A percentile compares a stretch with the other conserved stretches of the same genome.
These are phyloP conservation scores for Lepus oiostolus DNA, from an alignment of 2,797 vertebrate species.

Conservation along the genomic window DNA sequence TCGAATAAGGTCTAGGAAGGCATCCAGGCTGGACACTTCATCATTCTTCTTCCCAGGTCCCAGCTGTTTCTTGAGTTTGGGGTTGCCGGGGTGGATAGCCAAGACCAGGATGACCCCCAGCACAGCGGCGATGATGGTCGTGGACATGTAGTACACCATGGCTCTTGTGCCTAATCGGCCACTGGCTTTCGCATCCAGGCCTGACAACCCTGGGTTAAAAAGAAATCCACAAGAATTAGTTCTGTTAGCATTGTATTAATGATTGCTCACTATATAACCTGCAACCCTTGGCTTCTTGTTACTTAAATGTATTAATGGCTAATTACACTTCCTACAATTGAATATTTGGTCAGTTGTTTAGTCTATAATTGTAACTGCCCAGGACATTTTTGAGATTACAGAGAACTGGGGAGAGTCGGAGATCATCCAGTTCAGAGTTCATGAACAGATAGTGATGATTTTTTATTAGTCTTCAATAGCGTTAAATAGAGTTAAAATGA, in stretches of 20 bases:
- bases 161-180: slow-evolving; percentile 98
- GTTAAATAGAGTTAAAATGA: neutral
- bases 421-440: neutral
- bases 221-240: slow-evolving; percentile 67
- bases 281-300: neutral
- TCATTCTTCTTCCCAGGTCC: slow-evolving; percentile 96
- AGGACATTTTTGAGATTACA: slow-evolving; percentile 30
- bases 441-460: neutral
- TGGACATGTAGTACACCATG: slow-evolving; percentile 99
- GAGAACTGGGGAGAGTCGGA: neutral
- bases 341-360: neutral
- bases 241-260: neutral
- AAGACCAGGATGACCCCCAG: slow-evolving; percentile 98
- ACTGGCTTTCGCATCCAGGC: slow-evolving; percentile 98
- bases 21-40: slow-evolving; percentile 98
- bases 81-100: slow-evolving; percentile 97
- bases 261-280: neutral
- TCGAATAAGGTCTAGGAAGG: slow-evolving; percentile 98
- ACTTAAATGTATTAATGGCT: neutral
- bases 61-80: slow-evolving; percentile 96
- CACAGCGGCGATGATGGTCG: slow-evolving; percentile 97
- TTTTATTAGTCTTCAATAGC: neutral
- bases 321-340: neutral
- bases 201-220: slow-evolving; percentile 92
- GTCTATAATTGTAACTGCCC: neutral